Conservation (phyloP, 2,113 vertebrate genomes). For the Chaetura pelagica region DNA sequence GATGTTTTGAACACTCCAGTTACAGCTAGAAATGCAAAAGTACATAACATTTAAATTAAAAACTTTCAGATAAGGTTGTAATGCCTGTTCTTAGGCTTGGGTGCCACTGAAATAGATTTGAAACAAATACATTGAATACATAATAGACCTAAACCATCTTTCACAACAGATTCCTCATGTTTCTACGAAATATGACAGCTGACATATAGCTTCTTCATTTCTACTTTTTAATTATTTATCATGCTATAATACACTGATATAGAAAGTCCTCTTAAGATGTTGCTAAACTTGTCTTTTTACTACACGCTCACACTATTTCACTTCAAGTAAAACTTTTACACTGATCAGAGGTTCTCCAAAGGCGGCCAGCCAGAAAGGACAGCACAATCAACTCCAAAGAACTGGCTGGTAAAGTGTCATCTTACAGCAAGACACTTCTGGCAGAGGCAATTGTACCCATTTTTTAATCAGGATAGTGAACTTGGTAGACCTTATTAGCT, state of each 20-base stretch:
- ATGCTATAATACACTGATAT: neutral
- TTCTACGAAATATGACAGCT: neutral
- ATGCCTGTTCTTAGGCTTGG: neutral
- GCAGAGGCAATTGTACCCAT: neutral
- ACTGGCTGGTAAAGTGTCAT: neutral
- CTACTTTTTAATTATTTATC: neutral
- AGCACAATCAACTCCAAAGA: neutral
- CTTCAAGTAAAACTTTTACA: neutral
- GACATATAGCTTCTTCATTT: neutral
- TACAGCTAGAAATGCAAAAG: neutral
- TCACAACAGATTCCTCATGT: neutral
- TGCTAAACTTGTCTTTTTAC: neutral
- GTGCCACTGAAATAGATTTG: neutral
- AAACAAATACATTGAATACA: neutral
- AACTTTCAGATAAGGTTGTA: neutral
- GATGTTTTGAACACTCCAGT: neutral
- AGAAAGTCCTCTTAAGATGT: neutral
- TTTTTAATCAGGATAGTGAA: neutral
- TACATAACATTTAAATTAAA: neutral
- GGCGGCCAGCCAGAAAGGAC: neutral
- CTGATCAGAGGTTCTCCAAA: neutral
- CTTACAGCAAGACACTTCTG: neutral
- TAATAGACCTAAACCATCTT: neutral
- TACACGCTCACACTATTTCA: neutral
- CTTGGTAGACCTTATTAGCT: slow-evolving; percentile 1